phyloP scores from a whole-genome alignment of 2,888 invertebrate genomes.

The Syritta pipiens region DNA sequence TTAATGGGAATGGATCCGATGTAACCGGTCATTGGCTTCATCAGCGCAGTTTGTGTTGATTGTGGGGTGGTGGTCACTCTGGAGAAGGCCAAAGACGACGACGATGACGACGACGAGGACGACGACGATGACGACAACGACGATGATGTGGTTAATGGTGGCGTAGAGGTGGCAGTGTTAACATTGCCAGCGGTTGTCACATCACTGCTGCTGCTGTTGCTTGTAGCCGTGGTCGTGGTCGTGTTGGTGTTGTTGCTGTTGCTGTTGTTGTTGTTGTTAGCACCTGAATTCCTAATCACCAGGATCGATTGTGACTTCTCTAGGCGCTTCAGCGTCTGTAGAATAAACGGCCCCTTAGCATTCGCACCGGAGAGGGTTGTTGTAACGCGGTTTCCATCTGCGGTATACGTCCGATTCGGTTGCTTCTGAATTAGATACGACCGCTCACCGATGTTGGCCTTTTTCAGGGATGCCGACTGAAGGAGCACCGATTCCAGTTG shows the following conservation, averaged over 20 bases:
- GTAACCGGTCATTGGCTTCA: slow-evolving; percentile 68
- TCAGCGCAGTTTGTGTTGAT: slow-evolving; percentile 64
- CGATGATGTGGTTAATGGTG: slow-evolving; percentile 67
- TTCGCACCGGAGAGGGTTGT: slow-evolving; percentile 70
- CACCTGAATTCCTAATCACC: slow-evolving; percentile 77
- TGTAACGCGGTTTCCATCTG: slow-evolving; percentile 74
- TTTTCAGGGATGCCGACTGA: slow-evolving; percentile 72
- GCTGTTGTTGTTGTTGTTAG: slow-evolving; percentile 71
- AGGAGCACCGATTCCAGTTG: slow-evolving; percentile 77
- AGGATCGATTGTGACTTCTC: slow-evolving; percentile 79
- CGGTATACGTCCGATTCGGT: slow-evolving; percentile 76
- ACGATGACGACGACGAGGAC: slow-evolving; percentile 29
- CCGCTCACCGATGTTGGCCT: slow-evolving; percentile 67
- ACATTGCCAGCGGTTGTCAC: slow-evolving; percentile 65
- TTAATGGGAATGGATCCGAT: slow-evolving; percentile 66
- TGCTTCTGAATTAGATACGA: slow-evolving; percentile 68
- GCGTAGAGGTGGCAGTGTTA: slow-evolving; percentile 68
- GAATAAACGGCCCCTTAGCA: slow-evolving; percentile 77
- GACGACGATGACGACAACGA: slow-evolving; percentile 21
- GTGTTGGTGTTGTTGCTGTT: too few relatives aligned
- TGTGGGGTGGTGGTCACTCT: slow-evolving; percentile 65
- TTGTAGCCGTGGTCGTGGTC: slow-evolving; percentile 68
- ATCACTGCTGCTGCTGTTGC: slow-evolving; percentile 38
- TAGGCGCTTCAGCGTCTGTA: slow-evolving; percentile 79
- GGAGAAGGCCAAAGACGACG: slow-evolving; percentile 64